Base-by-base conservation (phyloP, 1,140 invertebrate genomes). In the Panonychus citri region DNA sequence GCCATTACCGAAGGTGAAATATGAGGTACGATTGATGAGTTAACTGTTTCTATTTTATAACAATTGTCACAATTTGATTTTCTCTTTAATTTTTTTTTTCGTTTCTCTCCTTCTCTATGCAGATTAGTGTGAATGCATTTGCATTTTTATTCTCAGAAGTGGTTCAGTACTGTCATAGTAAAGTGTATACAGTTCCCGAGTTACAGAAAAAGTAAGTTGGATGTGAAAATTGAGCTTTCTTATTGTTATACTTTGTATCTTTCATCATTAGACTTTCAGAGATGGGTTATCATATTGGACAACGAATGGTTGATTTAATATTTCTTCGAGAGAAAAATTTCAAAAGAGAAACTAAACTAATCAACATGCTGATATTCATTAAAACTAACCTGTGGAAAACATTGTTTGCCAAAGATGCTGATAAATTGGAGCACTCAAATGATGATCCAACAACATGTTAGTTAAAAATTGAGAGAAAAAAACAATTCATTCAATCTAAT, bases 311-410 rank as follows among this genome's bases (percentile, higher is more conserved):
- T 53, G 94, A 98, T 72, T 67, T 97, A 1, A 80, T 96, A 65
- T 87, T 93, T 66, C 75, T 95, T 1, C 73, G 94, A 64, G 94
- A 97, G 66, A 81, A 85, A 63, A 83, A 81, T 65, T 86, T 83
- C 55, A 97, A 96, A 72, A 71, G 93, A 34, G 94, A 99, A 73
- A 90, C 83, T 1, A 97, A 97, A 70, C 67, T 97, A 5, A 73
- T 97, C 0, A 91, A 90, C 67, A 90, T 96, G 74, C 70, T 98
- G 12, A 71, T 96, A 2, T 97, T 97, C 71, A 81, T 99, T 2
- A 94, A 95, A 71, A 85, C 84, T 50, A 88, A 87, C 2, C 73
- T 99, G 17, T 98, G 94, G 94, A 97, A 96, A 75, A 83, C 82
- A 56, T 72, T 98, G 1, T 99, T 96, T 77, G 89, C 89, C 13